Conservation (phyloP, 2,888 invertebrate species). For the Pseudolycoriella hygida region DNA sequence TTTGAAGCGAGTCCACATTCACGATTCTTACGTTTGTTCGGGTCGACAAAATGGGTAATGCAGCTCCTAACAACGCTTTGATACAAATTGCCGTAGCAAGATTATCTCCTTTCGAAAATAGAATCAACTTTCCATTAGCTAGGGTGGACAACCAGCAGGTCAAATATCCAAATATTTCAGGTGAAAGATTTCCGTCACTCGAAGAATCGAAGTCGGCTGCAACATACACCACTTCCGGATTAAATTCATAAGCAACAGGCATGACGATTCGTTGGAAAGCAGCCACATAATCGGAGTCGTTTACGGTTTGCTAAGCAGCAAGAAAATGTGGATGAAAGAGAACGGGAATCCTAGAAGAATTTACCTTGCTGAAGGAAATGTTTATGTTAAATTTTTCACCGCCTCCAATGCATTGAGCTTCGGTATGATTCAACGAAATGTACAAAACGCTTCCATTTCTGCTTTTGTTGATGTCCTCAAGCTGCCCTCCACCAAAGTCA, state of each 20-base stretch:
- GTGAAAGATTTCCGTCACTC: slow-evolving; percentile 70
- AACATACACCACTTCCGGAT: slow-evolving; percentile 69
- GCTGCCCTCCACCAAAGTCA: slow-evolving; percentile 96
- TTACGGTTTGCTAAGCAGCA: slow-evolving; percentile 54
- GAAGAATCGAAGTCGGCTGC: slow-evolving; percentile 90
- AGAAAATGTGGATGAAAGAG: too few species aligned
- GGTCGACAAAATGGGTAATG: slow-evolving; percentile 35
- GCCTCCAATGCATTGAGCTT: slow-evolving; percentile 42
- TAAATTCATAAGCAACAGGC: slow-evolving; percentile 80
- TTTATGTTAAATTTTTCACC: slow-evolving; percentile 79
- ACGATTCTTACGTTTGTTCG: slow-evolving; percentile 14
- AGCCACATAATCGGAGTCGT: slow-evolving; percentile 73
- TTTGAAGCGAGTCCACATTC: slow-evolving; percentile 40
- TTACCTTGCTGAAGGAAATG: slow-evolving; percentile 76
- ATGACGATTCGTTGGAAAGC: slow-evolving; percentile 78
- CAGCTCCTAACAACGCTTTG: slow-evolving; percentile 73
- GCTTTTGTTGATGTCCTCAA: slow-evolving; percentile 89
- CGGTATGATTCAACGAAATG: slow-evolving; percentile 79
- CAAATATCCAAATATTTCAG: slow-evolving; percentile 80
- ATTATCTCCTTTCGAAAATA: slow-evolving; percentile 80
- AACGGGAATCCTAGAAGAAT: slow-evolving; percentile 17
- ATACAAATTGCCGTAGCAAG: slow-evolving; percentile 77
- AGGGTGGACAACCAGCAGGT: slow-evolving; percentile 67
- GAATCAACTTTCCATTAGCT: slow-evolving; percentile 63
- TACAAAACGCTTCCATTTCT: slow-evolving; percentile 63